Evolutionary conservation across 2,113 vertebrate genomes (phyloP).

Genomic region (Carassius gibelio): DNA sequence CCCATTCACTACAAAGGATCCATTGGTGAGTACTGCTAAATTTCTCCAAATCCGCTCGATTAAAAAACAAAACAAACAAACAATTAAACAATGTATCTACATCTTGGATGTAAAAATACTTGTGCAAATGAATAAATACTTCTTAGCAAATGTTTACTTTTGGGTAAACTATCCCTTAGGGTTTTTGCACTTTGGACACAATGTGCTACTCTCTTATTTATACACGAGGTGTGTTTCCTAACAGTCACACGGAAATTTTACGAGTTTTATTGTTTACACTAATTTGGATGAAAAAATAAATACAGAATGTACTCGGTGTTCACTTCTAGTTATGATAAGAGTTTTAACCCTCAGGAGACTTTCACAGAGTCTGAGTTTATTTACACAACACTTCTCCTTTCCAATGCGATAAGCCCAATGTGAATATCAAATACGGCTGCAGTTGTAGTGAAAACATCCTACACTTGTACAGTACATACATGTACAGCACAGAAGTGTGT

Average conservation of each 20-base stretch:
- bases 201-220: neutral
- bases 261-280: neutral
- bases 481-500: neutral
- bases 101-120: too few relatives aligned
- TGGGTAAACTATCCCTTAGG: too few relatives aligned
- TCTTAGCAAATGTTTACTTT: too few relatives aligned
- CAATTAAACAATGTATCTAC: too few relatives aligned
- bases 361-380: too few relatives aligned
- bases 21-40: too few relatives aligned
- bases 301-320: neutral
- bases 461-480: neutral
- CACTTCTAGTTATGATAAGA: neutral
- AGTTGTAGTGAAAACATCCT: neutral
- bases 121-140: too few relatives aligned
- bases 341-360: too few relatives aligned
- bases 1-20: too few relatives aligned
- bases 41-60: too few relatives aligned
- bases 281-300: neutral
- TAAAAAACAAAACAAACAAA: too few relatives aligned
- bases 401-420: neutral
- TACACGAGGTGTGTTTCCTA: neutral
- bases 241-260: neutral
- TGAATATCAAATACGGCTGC: constrained; percentile 3
- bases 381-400: too few relatives aligned
- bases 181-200: neutral